A percentile compares a stretch with the other conserved stretches of the same genome.
Evolutionary conservation across 30 jellyfish, hydroid and myxozoan species (phyloP).

Genomic region (Pelagia noctiluca): DNA sequence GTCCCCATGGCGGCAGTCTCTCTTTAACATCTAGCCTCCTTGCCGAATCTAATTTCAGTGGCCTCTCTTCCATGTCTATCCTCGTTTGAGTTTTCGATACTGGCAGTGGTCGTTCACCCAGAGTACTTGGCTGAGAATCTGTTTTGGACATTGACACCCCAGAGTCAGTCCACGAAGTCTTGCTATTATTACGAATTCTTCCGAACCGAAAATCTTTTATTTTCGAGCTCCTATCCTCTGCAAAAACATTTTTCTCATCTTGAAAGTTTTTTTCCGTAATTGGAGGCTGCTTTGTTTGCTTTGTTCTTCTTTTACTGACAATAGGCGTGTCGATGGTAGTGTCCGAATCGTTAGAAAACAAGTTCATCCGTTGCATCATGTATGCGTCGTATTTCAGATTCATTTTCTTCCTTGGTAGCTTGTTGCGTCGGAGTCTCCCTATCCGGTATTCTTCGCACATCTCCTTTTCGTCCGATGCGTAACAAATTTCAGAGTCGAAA

Average conservation of each 20-base stretch:
- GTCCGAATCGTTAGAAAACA: slow-evolving; percentile 63
- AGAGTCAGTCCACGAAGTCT: slow-evolving; percentile 75
- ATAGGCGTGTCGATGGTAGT: slow-evolving; percentile 44
- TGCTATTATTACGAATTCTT: slow-evolving; percentile 34
- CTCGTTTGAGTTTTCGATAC: not conserved
- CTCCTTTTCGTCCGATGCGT: slow-evolving; percentile 64
- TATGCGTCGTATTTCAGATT: slow-evolving; percentile 30
- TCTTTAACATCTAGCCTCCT: too few species aligned
- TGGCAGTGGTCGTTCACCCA: slow-evolving; percentile 52
- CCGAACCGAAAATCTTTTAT: not conserved
- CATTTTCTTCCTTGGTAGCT: slow-evolving; percentile 4
- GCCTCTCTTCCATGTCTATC: slow-evolving; percentile 6
- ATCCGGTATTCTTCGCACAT: slow-evolving; percentile 22
- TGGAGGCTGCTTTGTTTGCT: not conserved
- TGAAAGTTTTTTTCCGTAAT: too few species aligned
- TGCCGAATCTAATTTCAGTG: too few species aligned
- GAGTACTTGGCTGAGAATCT: slow-evolving; percentile 79
- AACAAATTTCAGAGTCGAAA: slow-evolving; percentile 35
- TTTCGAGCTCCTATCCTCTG: too few species aligned
- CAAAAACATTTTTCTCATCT: too few species aligned
- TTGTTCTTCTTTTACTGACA: slow-evolving; percentile 16
- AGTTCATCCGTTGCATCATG: slow-evolving; percentile 27
- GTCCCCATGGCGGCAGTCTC: too few species aligned
- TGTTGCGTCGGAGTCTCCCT: slow-evolving; percentile 13
- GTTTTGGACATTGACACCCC: slow-evolving; percentile 75